These are phyloP conservation scores for Eospalax fontanierii DNA, from an alignment of 2,797 vertebrate genomes.

Conservation along the genomic window DNA sequence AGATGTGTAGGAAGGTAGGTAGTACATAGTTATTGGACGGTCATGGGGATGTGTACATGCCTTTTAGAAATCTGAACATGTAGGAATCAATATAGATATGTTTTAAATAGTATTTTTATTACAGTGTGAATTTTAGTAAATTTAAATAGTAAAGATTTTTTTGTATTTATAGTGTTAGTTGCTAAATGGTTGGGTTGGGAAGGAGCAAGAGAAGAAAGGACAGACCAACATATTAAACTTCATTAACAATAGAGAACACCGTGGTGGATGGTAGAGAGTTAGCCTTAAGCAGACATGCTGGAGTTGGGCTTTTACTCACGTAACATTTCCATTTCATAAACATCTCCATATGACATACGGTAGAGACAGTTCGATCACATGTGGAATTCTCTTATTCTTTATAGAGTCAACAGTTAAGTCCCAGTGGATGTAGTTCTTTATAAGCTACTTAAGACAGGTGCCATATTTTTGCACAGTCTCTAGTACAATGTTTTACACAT, in stretches of 20 bases:
- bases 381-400: constrained; percentile 4
- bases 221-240: not conserved
- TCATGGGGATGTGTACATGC: not conserved
- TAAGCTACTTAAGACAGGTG: constrained; percentile 25
- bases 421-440: constrained; percentile 1
- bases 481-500: constrained; percentile 55
- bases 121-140: constrained; percentile 10
- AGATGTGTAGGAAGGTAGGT: not conserved
- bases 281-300: not conserved
- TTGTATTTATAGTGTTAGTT: not conserved
- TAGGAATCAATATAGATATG: not conserved
- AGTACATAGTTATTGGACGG: constrained; percentile 35
- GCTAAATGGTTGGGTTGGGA: constrained; percentile 16
- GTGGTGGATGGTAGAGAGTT: not conserved
- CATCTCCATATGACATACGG: not conserved
- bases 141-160: not conserved
- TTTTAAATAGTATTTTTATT: constrained; percentile 34
- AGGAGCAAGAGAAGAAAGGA: not conserved
- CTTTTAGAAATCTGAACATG: not conserved
- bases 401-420: not conserved
- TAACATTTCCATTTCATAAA: not conserved
- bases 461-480: constrained; percentile 31
- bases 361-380: not conserved
- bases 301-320: not conserved
- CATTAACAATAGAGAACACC: not conserved